Percentiles rank a stretch among this genome's conserved stretches.
phyloP scores from a whole-genome alignment of 64 coral and sea anemone species.

The Anthopleura sola region DNA sequence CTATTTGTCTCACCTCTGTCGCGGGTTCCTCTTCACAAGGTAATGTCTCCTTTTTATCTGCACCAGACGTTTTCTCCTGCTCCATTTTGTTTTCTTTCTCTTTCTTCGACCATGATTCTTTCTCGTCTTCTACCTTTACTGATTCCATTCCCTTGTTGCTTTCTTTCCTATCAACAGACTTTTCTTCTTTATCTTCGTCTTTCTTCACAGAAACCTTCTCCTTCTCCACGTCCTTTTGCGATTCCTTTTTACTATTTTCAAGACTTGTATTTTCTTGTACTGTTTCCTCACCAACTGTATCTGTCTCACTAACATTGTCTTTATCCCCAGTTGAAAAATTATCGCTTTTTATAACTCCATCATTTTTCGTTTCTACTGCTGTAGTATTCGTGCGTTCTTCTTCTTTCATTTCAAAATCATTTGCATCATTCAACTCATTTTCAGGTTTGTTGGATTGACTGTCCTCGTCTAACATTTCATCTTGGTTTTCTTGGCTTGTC shows the following conservation, averaged over 20 bases:
- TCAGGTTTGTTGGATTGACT: background rate
- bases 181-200: background rate
- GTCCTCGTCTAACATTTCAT: background rate
- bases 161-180: too few relatives aligned
- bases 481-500: background rate
- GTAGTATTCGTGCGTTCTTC: background rate
- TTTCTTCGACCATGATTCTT: background rate
- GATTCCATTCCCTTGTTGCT: background rate
- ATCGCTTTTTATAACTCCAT: background rate
- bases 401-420: slow-evolving; percentile 17
- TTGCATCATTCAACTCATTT: background rate
- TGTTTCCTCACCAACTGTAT: background rate
- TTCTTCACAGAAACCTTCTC: background rate
- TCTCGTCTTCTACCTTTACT: background rate
- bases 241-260: background rate
- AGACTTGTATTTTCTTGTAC: background rate
- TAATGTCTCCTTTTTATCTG: background rate
- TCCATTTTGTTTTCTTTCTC: background rate
- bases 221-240: background rate
- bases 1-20: background rate
- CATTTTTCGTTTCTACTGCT: background rate
- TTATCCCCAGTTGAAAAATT: background rate
- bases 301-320: background rate
- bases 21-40: background rate
- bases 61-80: background rate